A percentile compares a stretch with the other conserved stretches of the same genome.
These are phyloP conservation scores for Azemiops feae DNA, from an alignment of 2,113 vertebrate genomes.

Conservation along the genomic window DNA sequence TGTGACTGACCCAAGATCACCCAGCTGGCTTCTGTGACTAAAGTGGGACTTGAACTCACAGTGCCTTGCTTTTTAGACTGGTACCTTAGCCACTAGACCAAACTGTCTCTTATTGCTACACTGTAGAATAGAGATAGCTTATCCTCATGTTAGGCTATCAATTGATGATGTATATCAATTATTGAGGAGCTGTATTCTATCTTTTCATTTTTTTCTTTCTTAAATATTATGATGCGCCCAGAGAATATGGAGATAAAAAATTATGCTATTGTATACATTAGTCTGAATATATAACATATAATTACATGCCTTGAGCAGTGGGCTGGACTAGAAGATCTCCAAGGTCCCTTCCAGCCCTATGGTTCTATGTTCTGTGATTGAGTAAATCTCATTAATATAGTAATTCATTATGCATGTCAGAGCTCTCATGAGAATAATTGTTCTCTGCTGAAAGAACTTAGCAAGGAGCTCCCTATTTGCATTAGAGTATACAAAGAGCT, in stretches of 20 bases:
- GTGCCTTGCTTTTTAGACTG: neutral
- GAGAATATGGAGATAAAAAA: neutral
- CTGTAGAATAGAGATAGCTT: constrained; percentile 43
- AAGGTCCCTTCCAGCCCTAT: neutral
- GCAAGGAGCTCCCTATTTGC: neutral
- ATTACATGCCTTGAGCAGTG: neutral
- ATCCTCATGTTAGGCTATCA: neutral
- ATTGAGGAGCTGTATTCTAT: neutral
- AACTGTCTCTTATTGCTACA: constrained; percentile 1
- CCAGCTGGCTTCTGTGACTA: neutral
- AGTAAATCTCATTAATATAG: neutral
- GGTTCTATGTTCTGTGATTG: neutral
- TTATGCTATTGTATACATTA: constrained; percentile 4
- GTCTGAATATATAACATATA: constrained; percentile 9
- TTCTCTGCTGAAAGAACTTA: neutral
- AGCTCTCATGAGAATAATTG: neutral
- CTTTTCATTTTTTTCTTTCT: neutral
- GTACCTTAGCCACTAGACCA: neutral
- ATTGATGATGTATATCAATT: neutral
- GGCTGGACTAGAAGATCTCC: neutral
- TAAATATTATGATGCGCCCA: neutral
- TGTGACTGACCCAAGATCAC: neutral
- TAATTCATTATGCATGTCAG: neutral
- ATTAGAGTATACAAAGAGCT: neutral
- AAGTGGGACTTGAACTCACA: neutral